A percentile compares a stretch with the other conserved stretches of the same genome.
These are phyloP conservation scores for Echeneis naucrates DNA, from an alignment of 2,797 vertebrate species.

Conservation along the genomic window DNA sequence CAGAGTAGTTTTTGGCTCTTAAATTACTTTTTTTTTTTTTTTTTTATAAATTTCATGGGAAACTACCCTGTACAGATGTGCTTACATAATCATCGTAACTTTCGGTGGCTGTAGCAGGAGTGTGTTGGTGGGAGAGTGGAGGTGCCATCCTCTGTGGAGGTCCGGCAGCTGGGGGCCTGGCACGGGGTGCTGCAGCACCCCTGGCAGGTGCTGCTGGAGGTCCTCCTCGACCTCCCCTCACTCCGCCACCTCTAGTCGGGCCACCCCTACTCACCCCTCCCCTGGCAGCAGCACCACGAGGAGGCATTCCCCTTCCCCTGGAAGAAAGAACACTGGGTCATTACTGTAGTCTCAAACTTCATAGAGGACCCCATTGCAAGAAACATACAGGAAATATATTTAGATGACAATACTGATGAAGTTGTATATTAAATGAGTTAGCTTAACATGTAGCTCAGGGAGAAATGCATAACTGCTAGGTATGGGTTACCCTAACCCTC, in stretches of 20 bases:
- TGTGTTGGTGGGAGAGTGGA: constrained; percentile 84
- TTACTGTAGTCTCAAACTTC: background rate
- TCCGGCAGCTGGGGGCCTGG: constrained; percentile 87
- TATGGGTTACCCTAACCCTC: too few species aligned
- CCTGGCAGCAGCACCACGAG: constrained; percentile 76
- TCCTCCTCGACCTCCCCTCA: constrained; percentile 90
- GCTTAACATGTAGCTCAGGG: background rate
- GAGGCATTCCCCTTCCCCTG: constrained; percentile 93
- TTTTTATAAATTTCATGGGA: too few species aligned
- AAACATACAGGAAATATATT: too few species aligned
- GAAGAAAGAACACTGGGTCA: background rate
- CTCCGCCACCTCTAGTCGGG: constrained; percentile 88
- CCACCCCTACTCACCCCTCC: constrained; percentile 90
- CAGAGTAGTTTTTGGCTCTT: too few species aligned
- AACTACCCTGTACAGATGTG: background rate
- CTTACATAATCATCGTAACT: constrained; percentile 96
- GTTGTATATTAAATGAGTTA: background rate
- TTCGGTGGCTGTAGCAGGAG: constrained; percentile 80
- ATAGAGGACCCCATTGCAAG: too few species aligned
- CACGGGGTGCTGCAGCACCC: constrained; percentile 86
- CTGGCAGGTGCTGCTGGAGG: constrained; percentile 87
- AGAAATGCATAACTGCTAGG: too few species aligned
- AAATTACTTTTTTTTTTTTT: too few species aligned
- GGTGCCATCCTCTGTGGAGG: constrained; percentile 92
- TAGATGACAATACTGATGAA: background rate